Base-by-base conservation (phyloP, 37 sponge, comb jelly and placozoan genomes). In the Hormiphora californensis region DNA sequence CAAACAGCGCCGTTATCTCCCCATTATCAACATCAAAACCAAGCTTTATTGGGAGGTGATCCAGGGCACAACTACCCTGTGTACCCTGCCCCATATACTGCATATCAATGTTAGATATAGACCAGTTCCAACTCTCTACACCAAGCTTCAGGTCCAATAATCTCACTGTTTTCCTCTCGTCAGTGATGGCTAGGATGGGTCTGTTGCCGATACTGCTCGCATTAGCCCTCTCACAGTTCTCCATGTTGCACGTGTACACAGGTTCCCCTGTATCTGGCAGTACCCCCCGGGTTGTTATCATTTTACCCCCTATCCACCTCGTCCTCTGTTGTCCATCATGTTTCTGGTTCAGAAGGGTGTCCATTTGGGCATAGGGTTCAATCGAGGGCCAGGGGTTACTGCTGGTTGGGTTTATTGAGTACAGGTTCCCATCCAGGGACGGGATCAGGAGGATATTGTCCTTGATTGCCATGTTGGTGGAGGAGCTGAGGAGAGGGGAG, bases 71-170 rank as follows among this genome's bases (percentile, higher is more conserved):
- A 22, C 46, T 43, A 22, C 39, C 21, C 28, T 46, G 41, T 25
- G 40, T 43, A n/a, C 43, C 43, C 4, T 43, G 12, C 44, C 81
- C 81, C 11, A 73, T 19, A 39, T 73, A 73, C 44, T 73, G 81
- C 36, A 73, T 27, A 23, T 73, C 81, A 23, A 73, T 46, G 23
- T 28, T 41, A 23, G 81, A 32, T 40, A 73, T 33, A 11, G 81
- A 73, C 81, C 81, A 73, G 46, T 33, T 73, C 81, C 81, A 73
- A 43, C 35, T 9, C 44, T 73, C 81, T n/a, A 41, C 81, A n/a
- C 81, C 81, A 33, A 27, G 44, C 46, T n/a, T 73, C 81, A 73
- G 12, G 46, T 73, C 81, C 81, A 73, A 28, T 21, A 73, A 73
- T 30, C 81, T 22, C 25, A 73, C 81, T 21, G 81, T 73, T n/a